Conservation (phyloP, 2,888 invertebrate species). For the Metacarcinus magister region DNA sequence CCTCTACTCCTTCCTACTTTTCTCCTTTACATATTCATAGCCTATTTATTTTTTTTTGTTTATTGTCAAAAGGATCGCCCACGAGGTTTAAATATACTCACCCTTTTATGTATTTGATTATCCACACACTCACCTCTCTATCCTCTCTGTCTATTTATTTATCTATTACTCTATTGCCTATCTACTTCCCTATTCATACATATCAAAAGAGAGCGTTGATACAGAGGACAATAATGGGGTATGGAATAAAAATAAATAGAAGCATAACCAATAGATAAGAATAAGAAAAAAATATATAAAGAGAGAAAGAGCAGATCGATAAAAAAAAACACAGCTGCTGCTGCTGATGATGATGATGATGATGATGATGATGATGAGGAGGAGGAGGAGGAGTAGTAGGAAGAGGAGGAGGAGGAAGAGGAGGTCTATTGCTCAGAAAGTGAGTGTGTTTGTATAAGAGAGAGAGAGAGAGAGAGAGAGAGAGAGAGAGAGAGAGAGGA, state of each 20-base stretch:
- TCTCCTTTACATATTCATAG: background rate
- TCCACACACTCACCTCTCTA: background rate
- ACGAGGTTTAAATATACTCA: too few relatives aligned
- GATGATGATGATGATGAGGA: background rate
- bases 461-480: background rate
- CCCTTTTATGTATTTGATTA: background rate
- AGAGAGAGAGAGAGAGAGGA: background rate
- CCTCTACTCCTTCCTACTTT: too few relatives aligned
- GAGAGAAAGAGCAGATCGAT: background rate
- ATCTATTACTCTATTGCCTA: background rate
- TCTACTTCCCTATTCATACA: background rate
- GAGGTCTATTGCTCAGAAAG: background rate
- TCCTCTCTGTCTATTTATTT: background rate
- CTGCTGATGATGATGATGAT: background rate
- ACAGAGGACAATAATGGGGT: background rate
- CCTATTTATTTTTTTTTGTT: too few relatives aligned
- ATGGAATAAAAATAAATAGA: too few relatives aligned
- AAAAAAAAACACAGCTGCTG: background rate
- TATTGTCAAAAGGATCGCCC: too few relatives aligned
- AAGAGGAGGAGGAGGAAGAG: background rate
- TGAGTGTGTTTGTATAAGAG: background rate
- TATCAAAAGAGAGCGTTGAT: background rate
- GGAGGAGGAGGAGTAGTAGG: background rate
- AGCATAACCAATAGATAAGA: too few relatives aligned
- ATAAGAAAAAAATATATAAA: background rate